Conservation (phyloP, 2,113 vertebrate species). For the Ia io region DNA sequence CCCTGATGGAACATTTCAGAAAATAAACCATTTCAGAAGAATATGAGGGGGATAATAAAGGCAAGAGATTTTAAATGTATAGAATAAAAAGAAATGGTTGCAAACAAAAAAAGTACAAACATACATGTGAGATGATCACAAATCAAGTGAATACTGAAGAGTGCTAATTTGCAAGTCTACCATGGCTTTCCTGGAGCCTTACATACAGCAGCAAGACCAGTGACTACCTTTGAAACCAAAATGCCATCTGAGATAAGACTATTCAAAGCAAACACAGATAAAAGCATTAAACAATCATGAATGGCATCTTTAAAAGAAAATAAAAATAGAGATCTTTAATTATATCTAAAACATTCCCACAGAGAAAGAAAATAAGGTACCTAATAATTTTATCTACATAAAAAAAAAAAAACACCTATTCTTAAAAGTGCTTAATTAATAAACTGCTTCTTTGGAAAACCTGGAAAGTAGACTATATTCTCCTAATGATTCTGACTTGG, state of each 20-base stretch:
- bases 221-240: constrained; percentile 16
- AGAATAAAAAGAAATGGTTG: not conserved
- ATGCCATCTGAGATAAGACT: not conserved
- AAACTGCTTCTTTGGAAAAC: constrained; percentile 23
- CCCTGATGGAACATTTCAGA: constrained; percentile 45
- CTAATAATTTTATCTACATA: not conserved
- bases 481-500: constrained; percentile 3
- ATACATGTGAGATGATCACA: not conserved
- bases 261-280: not conserved
- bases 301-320: not conserved
- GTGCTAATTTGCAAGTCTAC: not conserved
- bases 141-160: not conserved
- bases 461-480: not conserved
- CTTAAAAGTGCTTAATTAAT: constrained; percentile 11
- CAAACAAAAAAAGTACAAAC: not conserved
- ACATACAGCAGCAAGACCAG: not conserved
- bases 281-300: not conserved
- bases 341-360: not conserved
- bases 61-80: constrained; percentile 24
- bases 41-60: constrained; percentile 25
- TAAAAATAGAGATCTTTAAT: not conserved
- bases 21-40: constrained; percentile 66
- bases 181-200: not conserved
- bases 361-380: constrained; percentile 5
- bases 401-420: constrained; percentile 35